phyloP scores from a whole-genome alignment of 37 sponge, comb jelly and placozoan genomes.

The Hexactinellida sp. region DNA sequence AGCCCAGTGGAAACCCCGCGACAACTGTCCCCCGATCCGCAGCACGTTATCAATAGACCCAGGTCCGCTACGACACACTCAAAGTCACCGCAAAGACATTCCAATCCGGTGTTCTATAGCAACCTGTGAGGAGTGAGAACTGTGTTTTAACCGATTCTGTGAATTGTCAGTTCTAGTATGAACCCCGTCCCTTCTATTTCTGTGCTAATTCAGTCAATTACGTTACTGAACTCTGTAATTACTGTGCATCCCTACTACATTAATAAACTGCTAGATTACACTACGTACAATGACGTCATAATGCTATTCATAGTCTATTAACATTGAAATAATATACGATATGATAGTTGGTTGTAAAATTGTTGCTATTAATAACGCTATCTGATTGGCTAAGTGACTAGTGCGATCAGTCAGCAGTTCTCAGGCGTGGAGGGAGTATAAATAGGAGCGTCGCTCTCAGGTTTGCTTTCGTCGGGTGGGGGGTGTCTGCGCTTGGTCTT shows the following conservation, averaged over 20 bases:
- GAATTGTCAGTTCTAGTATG: not conserved
- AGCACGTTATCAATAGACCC: not conserved
- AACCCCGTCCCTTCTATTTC: not conserved
- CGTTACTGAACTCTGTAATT: constrained; percentile 1
- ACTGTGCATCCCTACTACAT: constrained; percentile 2
- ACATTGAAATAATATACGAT: too few relatives aligned
- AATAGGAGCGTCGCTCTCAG: not conserved
- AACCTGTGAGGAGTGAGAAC: not conserved
- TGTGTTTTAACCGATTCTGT: not conserved
- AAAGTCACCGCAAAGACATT: not conserved
- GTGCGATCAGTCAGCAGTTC: not conserved
- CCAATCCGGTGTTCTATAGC: not conserved
- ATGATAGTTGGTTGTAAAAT: too few relatives aligned
- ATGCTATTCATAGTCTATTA: too few relatives aligned
- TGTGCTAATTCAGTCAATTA: not conserved
- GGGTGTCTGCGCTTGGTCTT: not conserved
- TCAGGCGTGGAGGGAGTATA: not conserved
- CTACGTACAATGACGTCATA: too few relatives aligned
- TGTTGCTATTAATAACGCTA: not conserved
- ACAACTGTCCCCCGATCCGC: not conserved
- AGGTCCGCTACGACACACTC: not conserved
- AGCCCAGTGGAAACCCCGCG: not conserved
- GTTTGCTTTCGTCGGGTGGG: not conserved
- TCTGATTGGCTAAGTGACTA: not conserved
- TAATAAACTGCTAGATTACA: too few relatives aligned